Evolutionary conservation across 2,113 vertebrate species (phyloP).

Genomic region (Toxotes chatareus): DNA sequence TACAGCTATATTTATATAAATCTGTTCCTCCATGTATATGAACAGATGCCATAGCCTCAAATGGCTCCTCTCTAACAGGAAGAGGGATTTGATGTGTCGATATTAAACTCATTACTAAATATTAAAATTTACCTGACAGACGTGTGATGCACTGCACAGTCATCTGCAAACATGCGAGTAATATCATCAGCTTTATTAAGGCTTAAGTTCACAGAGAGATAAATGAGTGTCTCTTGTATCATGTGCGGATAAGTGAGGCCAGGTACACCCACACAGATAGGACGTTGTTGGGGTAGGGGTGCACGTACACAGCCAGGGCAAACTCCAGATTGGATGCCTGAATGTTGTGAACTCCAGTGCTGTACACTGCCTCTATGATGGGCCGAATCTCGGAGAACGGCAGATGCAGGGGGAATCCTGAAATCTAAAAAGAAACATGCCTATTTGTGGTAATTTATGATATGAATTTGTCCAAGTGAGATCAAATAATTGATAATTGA

Average conservation of each 20-base stretch:
- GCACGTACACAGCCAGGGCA: constrained; percentile 94
- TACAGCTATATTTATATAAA: too few species aligned
- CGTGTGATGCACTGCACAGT: background rate
- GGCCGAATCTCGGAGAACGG: constrained; percentile 92
- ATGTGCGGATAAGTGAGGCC: constrained; percentile 90
- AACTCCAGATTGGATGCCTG: constrained; percentile 91
- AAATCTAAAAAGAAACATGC: constrained; percentile 84
- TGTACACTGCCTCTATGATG: constrained; percentile 92
- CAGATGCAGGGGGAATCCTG: constrained; percentile 95
- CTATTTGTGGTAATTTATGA: constrained; percentile 1
- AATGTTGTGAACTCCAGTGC: constrained; percentile 92
- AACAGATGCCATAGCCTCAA: too few species aligned
- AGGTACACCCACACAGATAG: constrained; percentile 96
- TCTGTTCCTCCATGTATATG: background rate
- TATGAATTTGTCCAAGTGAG: background rate
- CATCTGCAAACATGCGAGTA: background rate
- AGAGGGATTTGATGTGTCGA: background rate
- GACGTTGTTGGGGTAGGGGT: constrained; percentile 93
- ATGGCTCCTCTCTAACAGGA: too few species aligned
- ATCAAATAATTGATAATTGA: background rate
- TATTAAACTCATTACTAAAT: background rate
- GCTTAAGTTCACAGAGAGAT: background rate
- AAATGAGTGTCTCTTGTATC: background rate
- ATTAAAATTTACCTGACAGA: background rate
- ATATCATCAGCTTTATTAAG: background rate